Evolutionary conservation across 2,113 vertebrate species (phyloP).

Genomic region (Tiliqua scincoides): DNA sequence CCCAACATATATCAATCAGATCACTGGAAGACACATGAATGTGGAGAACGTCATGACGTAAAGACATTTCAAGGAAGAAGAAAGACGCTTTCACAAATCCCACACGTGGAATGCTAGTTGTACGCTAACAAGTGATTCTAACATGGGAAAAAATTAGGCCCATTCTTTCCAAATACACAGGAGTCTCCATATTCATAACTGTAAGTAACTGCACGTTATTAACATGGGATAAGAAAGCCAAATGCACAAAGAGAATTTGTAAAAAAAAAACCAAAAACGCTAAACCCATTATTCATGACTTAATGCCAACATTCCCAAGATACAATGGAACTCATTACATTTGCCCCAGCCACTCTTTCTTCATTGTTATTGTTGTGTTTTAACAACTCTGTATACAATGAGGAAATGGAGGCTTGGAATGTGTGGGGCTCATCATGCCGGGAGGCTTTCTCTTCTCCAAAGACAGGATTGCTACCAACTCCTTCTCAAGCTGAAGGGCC

Average conservation of each 20-base stretch:
- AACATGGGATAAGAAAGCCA: constrained; percentile 7
- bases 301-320: neutral
- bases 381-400: neutral
- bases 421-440: constrained; percentile 15
- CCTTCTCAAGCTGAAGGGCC: constrained; percentile 40
- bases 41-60: constrained; percentile 62
- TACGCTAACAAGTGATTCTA: constrained; percentile 45
- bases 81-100: constrained; percentile 53
- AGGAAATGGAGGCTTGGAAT: neutral
- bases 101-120: constrained; percentile 49
- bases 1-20: constrained; percentile 68
- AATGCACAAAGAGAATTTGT: constrained; percentile 14
- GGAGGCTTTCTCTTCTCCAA: constrained; percentile 8
- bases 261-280: neutral
- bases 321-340: constrained; percentile 16
- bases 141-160: constrained; percentile 44
- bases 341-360: neutral
- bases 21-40: constrained; percentile 62
- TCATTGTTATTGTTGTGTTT: neutral
- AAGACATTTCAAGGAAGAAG: constrained; percentile 35
- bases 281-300: constrained; percentile 22
- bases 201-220: neutral
- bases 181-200: constrained; percentile 43
- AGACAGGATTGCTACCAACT: constrained; percentile 22
- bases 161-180: constrained; percentile 3